phyloP scores from a whole-genome alignment of 2,888 invertebrate genomes.

The Notodonta ziczac region DNA sequence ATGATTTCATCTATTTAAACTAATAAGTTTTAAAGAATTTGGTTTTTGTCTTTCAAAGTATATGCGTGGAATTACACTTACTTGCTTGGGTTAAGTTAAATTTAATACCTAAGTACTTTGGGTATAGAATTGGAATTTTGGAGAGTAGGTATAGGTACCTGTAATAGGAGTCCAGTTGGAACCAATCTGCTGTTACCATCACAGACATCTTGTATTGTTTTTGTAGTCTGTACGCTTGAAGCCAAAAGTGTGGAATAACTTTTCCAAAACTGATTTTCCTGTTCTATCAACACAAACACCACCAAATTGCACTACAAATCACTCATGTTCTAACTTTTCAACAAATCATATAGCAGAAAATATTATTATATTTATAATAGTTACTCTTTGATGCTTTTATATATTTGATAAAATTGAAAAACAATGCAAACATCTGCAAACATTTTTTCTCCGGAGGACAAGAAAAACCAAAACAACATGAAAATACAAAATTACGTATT shows the following conservation, averaged over 20 bases:
- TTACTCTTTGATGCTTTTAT: background rate
- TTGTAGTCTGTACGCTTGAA: background rate
- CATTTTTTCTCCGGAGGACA: background rate
- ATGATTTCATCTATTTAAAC: too few species aligned
- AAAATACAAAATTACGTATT: background rate
- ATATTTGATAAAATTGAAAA: background rate
- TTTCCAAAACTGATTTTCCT: background rate
- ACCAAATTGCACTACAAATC: background rate
- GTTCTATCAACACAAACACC: background rate
- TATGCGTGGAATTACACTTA: too few species aligned
- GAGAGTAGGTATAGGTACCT: constrained; percentile 49
- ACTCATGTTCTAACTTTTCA: too few species aligned
- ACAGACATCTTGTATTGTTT: constrained; percentile 67
- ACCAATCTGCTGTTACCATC: constrained; percentile 78
- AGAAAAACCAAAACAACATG: background rate
- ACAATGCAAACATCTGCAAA: background rate
- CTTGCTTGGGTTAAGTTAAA: too few species aligned
- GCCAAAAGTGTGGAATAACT: background rate
- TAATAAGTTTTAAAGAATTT: too few species aligned
- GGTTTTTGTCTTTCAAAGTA: too few species aligned
- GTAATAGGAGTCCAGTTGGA: constrained; percentile 76
- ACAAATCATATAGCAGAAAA: too few species aligned
- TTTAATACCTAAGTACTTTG: too few species aligned
- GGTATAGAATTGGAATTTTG: too few species aligned
- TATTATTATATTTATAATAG: background rate